Conservation (phyloP, 2,888 invertebrate species). For the Eupelmus urozonus region DNA sequence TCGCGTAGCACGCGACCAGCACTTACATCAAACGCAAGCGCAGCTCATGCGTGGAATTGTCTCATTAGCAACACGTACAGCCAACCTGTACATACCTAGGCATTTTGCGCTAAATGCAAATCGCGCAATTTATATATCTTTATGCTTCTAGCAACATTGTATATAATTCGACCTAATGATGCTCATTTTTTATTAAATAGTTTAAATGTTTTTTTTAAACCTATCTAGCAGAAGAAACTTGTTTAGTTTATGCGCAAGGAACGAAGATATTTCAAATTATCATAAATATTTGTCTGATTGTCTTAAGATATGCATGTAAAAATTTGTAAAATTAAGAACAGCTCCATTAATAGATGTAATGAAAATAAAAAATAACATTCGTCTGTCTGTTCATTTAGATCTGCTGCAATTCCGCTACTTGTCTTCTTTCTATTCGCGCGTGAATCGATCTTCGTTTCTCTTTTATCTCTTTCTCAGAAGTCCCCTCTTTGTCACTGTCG, state of each 20-base stretch:
- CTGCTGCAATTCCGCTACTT: conserved; percentile 14
- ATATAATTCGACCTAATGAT: too few species aligned
- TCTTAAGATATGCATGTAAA: too few species aligned
- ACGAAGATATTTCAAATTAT: too few species aligned
- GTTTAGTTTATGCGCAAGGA: too few species aligned
- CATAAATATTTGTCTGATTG: too few species aligned
- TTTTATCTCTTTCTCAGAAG: conserved; percentile 38
- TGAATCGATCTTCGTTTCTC: conserved; percentile 32
- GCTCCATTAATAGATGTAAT: too few species aligned
- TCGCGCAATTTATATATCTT: not conserved
- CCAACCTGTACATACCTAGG: not conserved
- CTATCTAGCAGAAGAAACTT: too few species aligned
- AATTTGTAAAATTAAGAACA: too few species aligned
- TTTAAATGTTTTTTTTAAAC: too few species aligned
- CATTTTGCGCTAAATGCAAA: too few species aligned
- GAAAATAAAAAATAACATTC: conserved; percentile 11
- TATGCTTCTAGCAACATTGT: too few species aligned
- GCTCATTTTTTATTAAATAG: too few species aligned
- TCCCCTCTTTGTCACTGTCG: conserved; percentile 19
- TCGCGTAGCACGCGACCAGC: not conserved
- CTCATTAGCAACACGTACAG: conserved; percentile 25
- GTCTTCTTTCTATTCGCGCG: not conserved
- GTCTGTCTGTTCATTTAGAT: conserved; percentile 22
- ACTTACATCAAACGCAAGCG: conserved; percentile 24
- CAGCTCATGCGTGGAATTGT: conserved; percentile 44